Base-by-base conservation (phyloP, 2,888 invertebrate species). In the Fragum sueziense region DNA sequence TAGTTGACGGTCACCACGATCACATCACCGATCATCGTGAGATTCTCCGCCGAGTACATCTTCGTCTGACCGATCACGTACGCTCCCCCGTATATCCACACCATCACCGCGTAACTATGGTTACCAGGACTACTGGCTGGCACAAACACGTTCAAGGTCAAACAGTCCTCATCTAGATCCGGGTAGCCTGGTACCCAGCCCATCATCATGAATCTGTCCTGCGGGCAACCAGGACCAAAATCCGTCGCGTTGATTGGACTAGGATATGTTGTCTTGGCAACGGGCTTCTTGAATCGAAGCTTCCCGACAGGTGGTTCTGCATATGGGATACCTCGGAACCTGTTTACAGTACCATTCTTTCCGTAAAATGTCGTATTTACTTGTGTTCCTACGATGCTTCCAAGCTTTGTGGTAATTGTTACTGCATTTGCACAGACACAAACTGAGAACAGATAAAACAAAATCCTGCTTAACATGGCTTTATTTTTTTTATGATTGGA, bases 1-100 rank as follows among this genome's bases (percentile, higher is more conserved):
- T 89, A 88, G 62, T 90, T 88, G 2, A 88, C 77, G 4, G 87
- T 88, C 1, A 88, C 85, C 4, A 88, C 82, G 22, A 88, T 76
- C 0, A 87, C 81, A 29, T 87, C 75, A 6, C 81, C 81, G 37
- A 80, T 68, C 11, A 74, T 57, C 0, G 86, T 84, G 2, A 88
- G 73, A 25, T 82, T 83, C 61, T 84, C 80, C 2, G 80, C 87
- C n/a, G 84, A 80, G 61, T 86, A 86, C 37, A 84, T 84, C 68
- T 78, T 82, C 17, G 84, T 79, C 52, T 85, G 84, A 11, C 87
- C 87, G 41, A 82, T 82, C 11, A 80, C 71, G 34, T 80, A 87
- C 2, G 85, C 85, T 0, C 86, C 86, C 6, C 86, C 86, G 71
- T 87, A 82, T 22, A 87, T 82, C 84, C 85, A 87, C 0, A 87